A percentile compares a stretch with the other conserved stretches of the same genome.
Conservation (phyloP, 2,797 vertebrate genomes). For the Babyrousa celebensis region DNA sequence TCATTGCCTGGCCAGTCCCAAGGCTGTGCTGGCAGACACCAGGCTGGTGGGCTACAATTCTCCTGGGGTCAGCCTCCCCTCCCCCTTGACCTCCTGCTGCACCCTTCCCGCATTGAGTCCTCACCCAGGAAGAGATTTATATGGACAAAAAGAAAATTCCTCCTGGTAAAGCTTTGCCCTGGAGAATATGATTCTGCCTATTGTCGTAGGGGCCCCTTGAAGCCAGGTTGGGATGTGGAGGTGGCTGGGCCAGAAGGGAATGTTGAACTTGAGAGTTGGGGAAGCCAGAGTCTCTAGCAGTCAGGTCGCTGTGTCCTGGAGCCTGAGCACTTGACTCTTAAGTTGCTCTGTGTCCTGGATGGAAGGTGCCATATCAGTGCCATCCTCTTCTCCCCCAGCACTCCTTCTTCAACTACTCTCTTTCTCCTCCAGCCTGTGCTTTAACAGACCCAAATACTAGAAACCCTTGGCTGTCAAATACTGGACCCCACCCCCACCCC, state of each 20-base stretch:
- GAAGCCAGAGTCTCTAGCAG: conserved; percentile 64
- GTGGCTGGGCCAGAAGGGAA: conserved; percentile 64
- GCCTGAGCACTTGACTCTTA: conserved; percentile 5
- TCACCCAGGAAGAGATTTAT: conserved; percentile 79
- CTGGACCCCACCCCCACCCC: background rate
- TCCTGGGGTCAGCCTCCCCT: conserved; percentile 73
- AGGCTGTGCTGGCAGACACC: conserved; percentile 69
- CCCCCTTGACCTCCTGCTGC: conserved; percentile 78
- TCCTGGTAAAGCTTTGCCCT: conserved; percentile 68
- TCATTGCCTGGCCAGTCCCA: conserved; percentile 50
- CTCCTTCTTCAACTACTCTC: conserved; percentile 4
- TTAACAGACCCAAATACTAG: conserved; percentile 12
- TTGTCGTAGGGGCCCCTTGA: conserved; percentile 51
- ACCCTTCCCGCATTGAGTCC: conserved; percentile 71
- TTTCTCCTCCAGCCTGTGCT: conserved; percentile 51
- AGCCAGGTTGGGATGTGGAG: conserved; percentile 52
- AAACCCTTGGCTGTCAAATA: conserved; percentile 80
- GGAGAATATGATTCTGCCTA: conserved; percentile 67
- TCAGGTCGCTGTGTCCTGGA: background rate
- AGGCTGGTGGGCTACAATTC: conserved; percentile 69
- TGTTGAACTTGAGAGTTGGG: conserved; percentile 85
- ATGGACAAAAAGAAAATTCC: conserved; percentile 72
- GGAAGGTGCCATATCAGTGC: background rate
- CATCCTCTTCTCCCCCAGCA: background rate
- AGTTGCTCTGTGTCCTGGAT: background rate